These are phyloP conservation scores for Nymphalis urticae DNA, from an alignment of 2,888 invertebrate genomes.

Conservation along the genomic window DNA sequence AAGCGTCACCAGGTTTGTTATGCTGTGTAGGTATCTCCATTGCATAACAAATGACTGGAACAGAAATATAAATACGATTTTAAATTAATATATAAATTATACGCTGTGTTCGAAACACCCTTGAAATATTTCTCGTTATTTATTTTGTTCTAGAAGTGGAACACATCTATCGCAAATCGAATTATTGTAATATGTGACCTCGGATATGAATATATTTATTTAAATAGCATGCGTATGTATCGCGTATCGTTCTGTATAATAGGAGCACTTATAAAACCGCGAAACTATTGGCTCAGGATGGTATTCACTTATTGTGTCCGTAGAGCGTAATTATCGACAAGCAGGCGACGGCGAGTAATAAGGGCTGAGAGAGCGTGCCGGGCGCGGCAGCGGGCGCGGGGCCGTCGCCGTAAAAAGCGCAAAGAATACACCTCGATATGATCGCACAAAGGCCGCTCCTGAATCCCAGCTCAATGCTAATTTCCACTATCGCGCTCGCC, in stretches of 20 bases:
- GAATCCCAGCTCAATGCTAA: constrained; percentile 82
- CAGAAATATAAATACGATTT: neutral
- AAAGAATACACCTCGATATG: constrained; percentile 82
- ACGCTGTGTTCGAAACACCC: neutral
- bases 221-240: constrained; percentile 5
- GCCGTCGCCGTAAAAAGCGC: constrained; percentile 78
- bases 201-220: constrained; percentile 13
- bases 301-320: neutral
- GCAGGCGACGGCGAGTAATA: constrained; percentile 75
- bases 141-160: constrained; percentile 7
- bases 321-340: constrained; percentile 72
- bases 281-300: neutral
- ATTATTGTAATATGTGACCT: constrained; percentile 5
- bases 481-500: constrained; percentile 81
- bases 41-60: neutral
- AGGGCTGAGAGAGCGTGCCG: constrained; percentile 68
- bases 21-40: neutral
- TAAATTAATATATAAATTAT: neutral
- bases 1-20: neutral
- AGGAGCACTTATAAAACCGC: constrained; percentile 1
- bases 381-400: constrained; percentile 45
- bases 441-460: constrained; percentile 81
- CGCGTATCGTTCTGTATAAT: constrained; percentile 2
- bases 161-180: constrained; percentile 7
- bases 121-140: neutral